Conservation (phyloP, 2,113 vertebrate genomes). For the Gambusia holbrooki region DNA sequence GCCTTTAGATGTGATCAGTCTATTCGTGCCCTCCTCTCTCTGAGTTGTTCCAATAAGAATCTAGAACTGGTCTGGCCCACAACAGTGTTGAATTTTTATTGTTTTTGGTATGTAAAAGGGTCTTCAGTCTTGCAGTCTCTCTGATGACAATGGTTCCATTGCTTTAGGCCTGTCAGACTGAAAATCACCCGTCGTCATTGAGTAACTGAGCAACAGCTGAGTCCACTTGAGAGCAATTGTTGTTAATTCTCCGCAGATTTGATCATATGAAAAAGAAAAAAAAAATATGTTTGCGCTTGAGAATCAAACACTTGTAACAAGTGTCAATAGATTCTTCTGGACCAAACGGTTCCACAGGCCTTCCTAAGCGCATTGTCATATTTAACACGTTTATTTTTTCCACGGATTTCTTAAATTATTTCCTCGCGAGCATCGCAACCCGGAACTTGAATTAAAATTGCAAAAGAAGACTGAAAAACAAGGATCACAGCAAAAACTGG, state of each 20-base stretch:
- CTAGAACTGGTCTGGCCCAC: slow-evolving; percentile 1
- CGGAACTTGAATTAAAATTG: too few relatives aligned
- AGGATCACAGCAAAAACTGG: too few relatives aligned
- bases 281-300: neutral
- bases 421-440: neutral
- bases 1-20: slow-evolving; percentile 34
- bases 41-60: slow-evolving; percentile 2
- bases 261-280: neutral
- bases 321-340: neutral
- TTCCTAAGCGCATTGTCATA: neutral
- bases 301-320: neutral
- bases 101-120: neutral
- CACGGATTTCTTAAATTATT: neutral
- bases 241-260: neutral
- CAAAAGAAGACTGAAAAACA: too few relatives aligned
- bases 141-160: neutral
- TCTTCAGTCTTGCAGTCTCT: neutral
- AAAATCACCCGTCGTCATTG: neutral
- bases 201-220: neutral
- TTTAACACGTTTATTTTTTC: neutral
- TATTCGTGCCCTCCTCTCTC: slow-evolving; percentile 14
- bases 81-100: neutral
- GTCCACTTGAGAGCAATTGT: neutral
- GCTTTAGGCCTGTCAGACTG: neutral
- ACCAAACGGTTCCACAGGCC: neutral